Percentiles rank a stretch among this genome's conserved stretches.
These are phyloP conservation scores for Gnathonemus longibarbis DNA, from an alignment of 2,113 vertebrate species.

Conservation along the genomic window DNA sequence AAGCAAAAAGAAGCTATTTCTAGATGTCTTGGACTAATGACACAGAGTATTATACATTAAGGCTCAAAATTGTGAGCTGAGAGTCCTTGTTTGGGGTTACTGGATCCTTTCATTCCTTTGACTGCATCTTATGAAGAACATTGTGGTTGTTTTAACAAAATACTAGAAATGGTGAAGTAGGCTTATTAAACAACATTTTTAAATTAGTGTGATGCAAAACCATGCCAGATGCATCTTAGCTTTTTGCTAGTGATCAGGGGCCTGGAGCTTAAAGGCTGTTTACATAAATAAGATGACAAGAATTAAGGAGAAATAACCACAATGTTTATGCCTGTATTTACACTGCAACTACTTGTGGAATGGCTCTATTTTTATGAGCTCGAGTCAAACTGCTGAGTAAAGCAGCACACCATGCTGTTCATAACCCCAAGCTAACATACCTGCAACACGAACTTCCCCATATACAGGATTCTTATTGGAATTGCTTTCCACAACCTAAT, in stretches of 20 bases:
- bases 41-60: not conserved
- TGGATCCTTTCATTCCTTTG: not conserved
- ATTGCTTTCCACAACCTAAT: not conserved
- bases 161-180: not conserved
- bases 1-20: not conserved
- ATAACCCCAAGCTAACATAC: not conserved
- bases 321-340: not conserved
- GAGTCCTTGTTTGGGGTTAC: not conserved
- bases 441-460: not conserved
- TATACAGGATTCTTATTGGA: not conserved
- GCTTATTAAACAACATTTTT: not conserved
- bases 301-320: not conserved
- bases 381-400: not conserved
- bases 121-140: not conserved
- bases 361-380: not conserved
- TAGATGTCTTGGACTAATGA: not conserved
- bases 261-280: not conserved
- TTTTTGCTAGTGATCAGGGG: not conserved
- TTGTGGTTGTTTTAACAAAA: not conserved
- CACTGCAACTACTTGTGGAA: not conserved
- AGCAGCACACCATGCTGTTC: not conserved
- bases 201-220: not conserved
- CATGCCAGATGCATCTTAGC: not conserved
- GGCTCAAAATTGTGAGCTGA: not conserved
- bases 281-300: not conserved